A percentile compares a stretch with the other conserved stretches of the same genome.
Conservation (phyloP, 2,888 invertebrate genomes). For the Eupithecia exiguata region DNA sequence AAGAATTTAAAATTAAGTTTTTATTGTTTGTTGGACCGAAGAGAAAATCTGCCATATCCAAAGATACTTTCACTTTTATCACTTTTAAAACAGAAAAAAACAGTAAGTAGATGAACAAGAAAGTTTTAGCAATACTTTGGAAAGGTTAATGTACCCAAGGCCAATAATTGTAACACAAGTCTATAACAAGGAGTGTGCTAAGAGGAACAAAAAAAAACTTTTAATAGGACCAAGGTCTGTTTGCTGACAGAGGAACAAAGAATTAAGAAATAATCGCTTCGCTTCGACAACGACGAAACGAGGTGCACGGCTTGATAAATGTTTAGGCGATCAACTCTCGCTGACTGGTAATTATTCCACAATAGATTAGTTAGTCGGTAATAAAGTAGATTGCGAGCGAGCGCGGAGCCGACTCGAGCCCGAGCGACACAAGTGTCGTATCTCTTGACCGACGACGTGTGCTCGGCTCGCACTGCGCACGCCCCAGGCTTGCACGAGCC, state of each 20-base stretch:
- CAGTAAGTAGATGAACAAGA: background rate
- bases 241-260: slow-evolving; percentile 63
- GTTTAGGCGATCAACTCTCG: slow-evolving; percentile 60
- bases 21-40: slow-evolving; percentile 16
- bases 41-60: slow-evolving; percentile 31
- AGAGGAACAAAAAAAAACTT: slow-evolving; percentile 68
- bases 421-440: slow-evolving; percentile 26
- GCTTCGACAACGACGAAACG: slow-evolving; percentile 42
- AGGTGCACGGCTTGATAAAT: slow-evolving; percentile 53
- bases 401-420: slow-evolving; percentile 52
- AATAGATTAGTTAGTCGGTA: slow-evolving; percentile 73
- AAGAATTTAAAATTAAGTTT: background rate
- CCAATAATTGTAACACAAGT: slow-evolving; percentile 55
- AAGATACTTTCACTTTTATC: slow-evolving; percentile 48
- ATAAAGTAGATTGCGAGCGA: slow-evolving; percentile 73
- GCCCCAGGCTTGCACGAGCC: slow-evolving; percentile 69
- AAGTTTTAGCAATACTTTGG: slow-evolving; percentile 26
- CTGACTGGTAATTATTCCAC: slow-evolving; percentile 64
- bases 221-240: slow-evolving; percentile 52
- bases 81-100: slow-evolving; percentile 21
- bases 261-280: slow-evolving; percentile 44
- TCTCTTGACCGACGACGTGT: slow-evolving; percentile 60
- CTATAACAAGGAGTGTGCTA: slow-evolving; percentile 50
- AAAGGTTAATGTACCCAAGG: slow-evolving; percentile 68
- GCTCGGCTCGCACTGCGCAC: slow-evolving; percentile 64